Conservation (phyloP, 2,113 vertebrate genomes). For the Muntiacus reevesi region DNA sequence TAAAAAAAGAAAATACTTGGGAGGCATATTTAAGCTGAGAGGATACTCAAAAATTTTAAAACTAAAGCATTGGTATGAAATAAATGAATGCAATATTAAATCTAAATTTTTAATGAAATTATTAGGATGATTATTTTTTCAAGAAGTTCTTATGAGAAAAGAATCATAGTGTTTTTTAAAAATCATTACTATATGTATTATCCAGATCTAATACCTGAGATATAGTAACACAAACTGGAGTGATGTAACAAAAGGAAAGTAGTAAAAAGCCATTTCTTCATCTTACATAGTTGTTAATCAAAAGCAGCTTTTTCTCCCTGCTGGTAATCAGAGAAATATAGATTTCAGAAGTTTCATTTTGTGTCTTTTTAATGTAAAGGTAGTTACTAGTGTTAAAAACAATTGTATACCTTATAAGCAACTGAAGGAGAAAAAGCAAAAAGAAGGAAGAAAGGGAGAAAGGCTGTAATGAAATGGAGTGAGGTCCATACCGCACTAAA, state of each 20-base stretch:
- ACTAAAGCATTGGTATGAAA: not conserved
- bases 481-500: too few species aligned
- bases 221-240: not conserved
- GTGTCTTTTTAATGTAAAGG: not conserved
- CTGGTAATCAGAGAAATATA: not conserved
- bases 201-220: not conserved
- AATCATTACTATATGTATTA: not conserved
- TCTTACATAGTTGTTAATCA: not conserved
- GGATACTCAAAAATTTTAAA: not conserved
- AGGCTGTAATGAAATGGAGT: not conserved
- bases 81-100: not conserved
- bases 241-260: not conserved
- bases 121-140: not conserved
- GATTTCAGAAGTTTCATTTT: not conserved
- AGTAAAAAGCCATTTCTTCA: not conserved
- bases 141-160: not conserved
- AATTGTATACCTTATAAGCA: not conserved
- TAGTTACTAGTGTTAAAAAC: not conserved
- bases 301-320: not conserved
- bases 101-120: not conserved
- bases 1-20: not conserved
- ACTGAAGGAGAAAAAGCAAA: not conserved
- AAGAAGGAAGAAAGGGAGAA: not conserved
- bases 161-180: not conserved
- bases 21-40: not conserved